Percentiles rank a stretch among this genome's conserved stretches.
These are phyloP conservation scores for Heliconius nattereri DNA, from an alignment of 1,140 invertebrate genomes.

Conservation along the genomic window DNA sequence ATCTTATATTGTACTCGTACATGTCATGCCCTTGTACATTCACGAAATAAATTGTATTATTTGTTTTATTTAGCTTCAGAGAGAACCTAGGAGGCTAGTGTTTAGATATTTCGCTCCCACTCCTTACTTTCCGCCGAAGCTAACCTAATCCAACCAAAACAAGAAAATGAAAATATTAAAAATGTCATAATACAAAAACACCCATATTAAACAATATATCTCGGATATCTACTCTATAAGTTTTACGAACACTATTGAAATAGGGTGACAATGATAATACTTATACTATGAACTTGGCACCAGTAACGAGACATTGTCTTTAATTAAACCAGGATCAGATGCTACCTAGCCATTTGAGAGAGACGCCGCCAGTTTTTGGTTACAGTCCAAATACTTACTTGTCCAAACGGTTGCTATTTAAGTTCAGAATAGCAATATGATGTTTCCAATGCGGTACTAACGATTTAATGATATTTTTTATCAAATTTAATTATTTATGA, in stretches of 20 bases:
- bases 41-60: no score
- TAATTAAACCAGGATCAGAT: conserved; percentile 65
- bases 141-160: no score
- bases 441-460: conserved; percentile 12
- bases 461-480: background rate
- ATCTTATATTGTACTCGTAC: no score
- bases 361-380: conserved; percentile 58
- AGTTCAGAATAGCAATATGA: conserved; percentile 19
- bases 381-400: conserved; percentile 60
- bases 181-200: background rate
- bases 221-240: background rate
- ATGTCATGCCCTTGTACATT: no score
- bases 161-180: no score
- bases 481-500: no score
- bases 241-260: background rate
- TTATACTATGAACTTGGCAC: conserved; percentile 56
- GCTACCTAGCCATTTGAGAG: conserved; percentile 48
- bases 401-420: conserved; percentile 45
- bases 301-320: conserved; percentile 49
- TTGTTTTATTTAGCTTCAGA: no score
- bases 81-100: no score
- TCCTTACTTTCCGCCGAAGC: no score
- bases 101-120: no score
- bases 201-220: background rate
- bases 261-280: conserved; percentile 19